phyloP scores from a whole-genome alignment of 2,888 invertebrate genomes.

The Cephus rjabovi region DNA sequence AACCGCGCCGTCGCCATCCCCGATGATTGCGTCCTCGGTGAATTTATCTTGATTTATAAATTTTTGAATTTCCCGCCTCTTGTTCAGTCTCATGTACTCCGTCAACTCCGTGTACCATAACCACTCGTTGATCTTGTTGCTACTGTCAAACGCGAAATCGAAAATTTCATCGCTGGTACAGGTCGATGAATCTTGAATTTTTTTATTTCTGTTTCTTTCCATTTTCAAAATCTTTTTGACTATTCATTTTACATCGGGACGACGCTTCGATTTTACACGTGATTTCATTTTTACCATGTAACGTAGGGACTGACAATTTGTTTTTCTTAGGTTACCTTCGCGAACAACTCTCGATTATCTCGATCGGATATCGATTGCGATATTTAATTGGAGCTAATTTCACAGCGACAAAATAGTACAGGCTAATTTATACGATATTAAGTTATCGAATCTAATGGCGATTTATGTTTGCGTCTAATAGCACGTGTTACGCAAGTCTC shows the following conservation, averaged over 20 bases:
- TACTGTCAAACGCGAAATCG: not conserved
- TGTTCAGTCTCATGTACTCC: not conserved
- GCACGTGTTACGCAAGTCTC: too few species aligned
- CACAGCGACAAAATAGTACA: not conserved
- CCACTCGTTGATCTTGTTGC: constrained; percentile 7
- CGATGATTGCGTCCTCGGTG: not conserved
- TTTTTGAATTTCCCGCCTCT: not conserved
- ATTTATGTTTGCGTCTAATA: not conserved
- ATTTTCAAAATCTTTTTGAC: not conserved
- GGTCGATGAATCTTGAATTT: constrained; percentile 5
- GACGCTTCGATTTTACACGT: not conserved
- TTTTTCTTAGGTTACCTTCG: not conserved
- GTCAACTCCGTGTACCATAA: constrained; percentile 13
- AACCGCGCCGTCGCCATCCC: not conserved
- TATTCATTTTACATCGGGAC: not conserved
- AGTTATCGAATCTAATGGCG: not conserved
- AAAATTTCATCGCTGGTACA: constrained; percentile 11
- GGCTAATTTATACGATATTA: not conserved
- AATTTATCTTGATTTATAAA: not conserved
- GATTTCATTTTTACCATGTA: not conserved
- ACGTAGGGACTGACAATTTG: not conserved
- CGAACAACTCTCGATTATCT: not conserved
- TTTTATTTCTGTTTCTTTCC: not conserved
- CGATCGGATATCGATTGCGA: not conserved
- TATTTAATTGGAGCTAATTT: not conserved